A percentile compares a stretch with the other conserved stretches of the same genome.
Evolutionary conservation across 1,140 invertebrate genomes (phyloP).

Genomic region (Ceratina australensis): DNA sequence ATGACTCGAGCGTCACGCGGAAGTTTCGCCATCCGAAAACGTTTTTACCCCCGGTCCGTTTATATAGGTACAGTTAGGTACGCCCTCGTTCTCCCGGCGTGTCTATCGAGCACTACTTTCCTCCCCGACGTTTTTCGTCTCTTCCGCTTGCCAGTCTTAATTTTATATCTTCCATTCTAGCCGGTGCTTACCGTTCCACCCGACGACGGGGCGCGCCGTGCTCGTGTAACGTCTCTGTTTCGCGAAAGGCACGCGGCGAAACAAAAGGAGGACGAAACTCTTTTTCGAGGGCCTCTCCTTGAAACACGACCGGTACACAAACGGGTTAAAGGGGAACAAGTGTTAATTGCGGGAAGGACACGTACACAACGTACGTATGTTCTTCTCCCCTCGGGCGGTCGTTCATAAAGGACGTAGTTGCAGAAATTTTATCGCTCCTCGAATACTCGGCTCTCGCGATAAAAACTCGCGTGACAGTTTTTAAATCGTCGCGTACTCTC

Average conservation of each 20-base stretch:
- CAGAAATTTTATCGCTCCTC: too few species aligned
- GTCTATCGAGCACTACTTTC: not conserved
- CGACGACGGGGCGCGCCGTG: not conserved
- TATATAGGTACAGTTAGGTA: not conserved
- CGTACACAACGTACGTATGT: too few species aligned
- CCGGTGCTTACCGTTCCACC: not conserved
- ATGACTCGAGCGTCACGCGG: not conserved
- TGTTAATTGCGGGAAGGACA: too few species aligned
- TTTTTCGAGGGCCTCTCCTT: not conserved
- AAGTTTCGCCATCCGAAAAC: not conserved
- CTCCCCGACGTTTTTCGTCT: not conserved
- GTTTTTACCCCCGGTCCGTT: not conserved
- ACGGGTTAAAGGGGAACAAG: too few species aligned
- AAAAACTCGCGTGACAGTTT: not conserved
- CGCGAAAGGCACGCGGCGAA: not conserved
- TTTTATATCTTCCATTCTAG: not conserved
- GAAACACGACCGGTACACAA: too few species aligned
- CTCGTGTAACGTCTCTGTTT: not conserved
- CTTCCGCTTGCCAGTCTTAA: not conserved
- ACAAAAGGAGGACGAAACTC: not conserved
- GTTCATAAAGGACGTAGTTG: not conserved
- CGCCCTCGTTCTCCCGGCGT: not conserved
- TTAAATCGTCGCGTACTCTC: slow-evolving; percentile 1
- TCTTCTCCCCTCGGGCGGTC: not conserved
- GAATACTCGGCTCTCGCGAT: not conserved